Evolutionary conservation across 92 coral and sea anemone species (phyloP), one percentile per base, ranked within the genome.

Genomic region (Heliopora coerulea): DNA sequence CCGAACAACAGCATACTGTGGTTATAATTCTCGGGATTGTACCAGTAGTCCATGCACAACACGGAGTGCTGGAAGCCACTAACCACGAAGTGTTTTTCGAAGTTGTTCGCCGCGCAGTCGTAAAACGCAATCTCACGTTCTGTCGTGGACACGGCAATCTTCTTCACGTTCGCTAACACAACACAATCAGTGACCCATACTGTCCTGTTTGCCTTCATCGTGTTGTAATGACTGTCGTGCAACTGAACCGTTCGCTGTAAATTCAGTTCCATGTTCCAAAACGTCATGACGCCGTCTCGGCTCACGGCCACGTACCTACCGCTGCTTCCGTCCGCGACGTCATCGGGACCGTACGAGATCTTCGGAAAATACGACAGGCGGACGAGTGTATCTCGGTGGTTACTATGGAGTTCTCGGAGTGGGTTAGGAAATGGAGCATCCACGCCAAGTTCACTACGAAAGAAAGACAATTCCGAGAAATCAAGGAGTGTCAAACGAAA

Each of bases 111-210:
- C 3, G 98, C 86, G 78, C 96, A 89, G 86, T 93, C 98, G 80
- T 93, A 93, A 73, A 93, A 93, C 28, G 96, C 96, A 63, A 93
- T 93, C 63, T 88, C 96, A 30, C 98, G 81, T 65, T 93, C 98
- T 15, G 98, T 96, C 20, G 98, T 75, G 41, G 98, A 85, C 49
- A 93, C 83, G 5, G 98, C 98, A 39, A 93, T 78, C 84, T 90
- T 93, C 73, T 93, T 93, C 56, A 90, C 98, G 67, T 93, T 93
- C 49, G 98, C 91, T 24, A 93, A 52, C 62, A 93, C 95, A 7
- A 93, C 96, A 72, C 98, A 93, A 69, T 93, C 98, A 57, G 98
- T 93, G 32, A 93, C 88, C 98, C 98, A 93, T 13, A 87, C 87
- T 30, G 84, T 84, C 59, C 82, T 89, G 34, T 75, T 83, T 59